Conservation (phyloP, 2,797 vertebrate genomes). For the Iguana delicatissima region DNA sequence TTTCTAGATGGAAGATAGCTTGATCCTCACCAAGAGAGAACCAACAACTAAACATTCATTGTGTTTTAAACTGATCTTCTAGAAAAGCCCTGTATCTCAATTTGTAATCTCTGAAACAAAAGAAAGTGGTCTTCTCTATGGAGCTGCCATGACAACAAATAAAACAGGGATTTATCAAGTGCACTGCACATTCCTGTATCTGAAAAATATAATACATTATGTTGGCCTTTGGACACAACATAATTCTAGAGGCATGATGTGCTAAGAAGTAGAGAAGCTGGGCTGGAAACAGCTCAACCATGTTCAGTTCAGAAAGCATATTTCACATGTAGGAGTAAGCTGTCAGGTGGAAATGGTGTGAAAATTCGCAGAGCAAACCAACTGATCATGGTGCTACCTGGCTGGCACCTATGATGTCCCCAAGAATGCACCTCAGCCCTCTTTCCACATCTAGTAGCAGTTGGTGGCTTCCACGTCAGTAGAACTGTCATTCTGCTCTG, state of each 20-base stretch:
- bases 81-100: neutral
- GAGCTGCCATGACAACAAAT: neutral
- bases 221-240: neutral
- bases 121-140: neutral
- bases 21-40: neutral
- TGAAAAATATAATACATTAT: neutral
- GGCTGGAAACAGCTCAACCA: neutral
- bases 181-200: neutral
- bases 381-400: too few relatives aligned
- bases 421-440: neutral
- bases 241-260: neutral
- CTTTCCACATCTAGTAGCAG: too few relatives aligned
- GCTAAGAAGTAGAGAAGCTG: too few relatives aligned
- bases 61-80: neutral
- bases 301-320: neutral
- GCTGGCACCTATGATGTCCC: neutral
- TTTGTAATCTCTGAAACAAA: neutral
- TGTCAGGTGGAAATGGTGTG: neutral
- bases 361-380: neutral
- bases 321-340: neutral
- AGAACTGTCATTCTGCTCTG: too few relatives aligned
- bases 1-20: neutral
- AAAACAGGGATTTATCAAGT: neutral
- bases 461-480: too few relatives aligned
- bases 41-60: neutral